Base-by-base conservation (phyloP, 2,888 invertebrate species). In the Agrenia bidenticulata region DNA sequence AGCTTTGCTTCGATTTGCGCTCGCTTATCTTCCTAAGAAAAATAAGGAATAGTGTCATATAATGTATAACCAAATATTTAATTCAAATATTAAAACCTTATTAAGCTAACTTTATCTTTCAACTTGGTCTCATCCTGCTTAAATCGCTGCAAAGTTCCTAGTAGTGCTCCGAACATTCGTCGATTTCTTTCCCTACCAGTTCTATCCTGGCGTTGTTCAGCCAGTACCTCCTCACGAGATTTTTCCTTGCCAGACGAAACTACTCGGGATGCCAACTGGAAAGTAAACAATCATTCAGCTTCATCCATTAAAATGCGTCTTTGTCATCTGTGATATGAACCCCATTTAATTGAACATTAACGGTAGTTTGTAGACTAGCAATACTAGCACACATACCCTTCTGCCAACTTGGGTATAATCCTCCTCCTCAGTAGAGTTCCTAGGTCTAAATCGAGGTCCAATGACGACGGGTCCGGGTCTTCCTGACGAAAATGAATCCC, bases 111-210 rank as follows among this genome's bases (percentile, higher is more conserved):
- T 83, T 90, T 92, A 77, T 89, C 89, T 80, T 93, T 92, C 73
- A 92, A 82, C 62, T 88, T 89, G 63, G 92, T 92, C 81, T 96
- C 94, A 79, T 97, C 96, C 78, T 92, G 92, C 77, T 94, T 90
- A 80, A 98, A 98, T 80, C 92, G 93, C 79, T 95, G 93, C 75
- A 99, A 81, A 15, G 98, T 98, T 2, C 98, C 97, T 61, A 98
- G 81, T 50, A 99, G 83, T 21, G 95, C 89, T 9, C 97, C 96
- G 82, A 99, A 97, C 89, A 99, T 97, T 64, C 98, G 86, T 70
- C 90, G 85, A 81, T 98, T 98, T 73, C 97, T 84, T 19, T 81
- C 83, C 75, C 81, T 80, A 50, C 82, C 91, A 77, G 89, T 88
- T 73, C 89, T 89, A 80, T 95, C 94, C 9, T 85, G 85, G 55